These are phyloP conservation scores for Oxystoma pomonae DNA, from an alignment of 2,888 invertebrate genomes.

Conservation along the genomic window DNA sequence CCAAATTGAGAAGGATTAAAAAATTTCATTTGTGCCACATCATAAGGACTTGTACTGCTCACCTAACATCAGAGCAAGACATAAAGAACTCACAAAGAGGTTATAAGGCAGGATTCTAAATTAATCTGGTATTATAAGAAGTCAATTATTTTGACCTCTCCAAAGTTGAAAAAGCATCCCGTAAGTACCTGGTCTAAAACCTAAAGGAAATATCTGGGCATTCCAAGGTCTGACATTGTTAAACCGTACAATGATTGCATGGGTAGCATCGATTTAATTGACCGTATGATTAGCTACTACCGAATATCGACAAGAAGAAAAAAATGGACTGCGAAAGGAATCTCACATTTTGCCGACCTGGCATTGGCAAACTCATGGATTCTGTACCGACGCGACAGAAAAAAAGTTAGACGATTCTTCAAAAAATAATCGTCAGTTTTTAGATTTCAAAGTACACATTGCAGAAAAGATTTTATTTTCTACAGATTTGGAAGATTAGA, in stretches of 20 bases:
- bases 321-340: constrained; percentile 10
- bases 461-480: not conserved
- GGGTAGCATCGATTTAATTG: constrained; percentile 15
- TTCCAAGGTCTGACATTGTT: constrained; percentile 10
- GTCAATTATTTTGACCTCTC: not conserved
- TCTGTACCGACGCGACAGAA: constrained; percentile 7
- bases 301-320: constrained; percentile 7
- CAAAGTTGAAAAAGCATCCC: not conserved
- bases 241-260: constrained; percentile 11
- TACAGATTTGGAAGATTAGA: not conserved
- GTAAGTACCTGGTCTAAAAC: constrained; percentile 6
- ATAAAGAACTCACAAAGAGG: constrained; percentile 28
- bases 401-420: constrained; percentile 2
- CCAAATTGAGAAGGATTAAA: constrained; percentile 36
- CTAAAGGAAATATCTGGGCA: not conserved
- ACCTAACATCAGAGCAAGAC: constrained; percentile 27
- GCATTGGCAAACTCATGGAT: constrained; percentile 12
- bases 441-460: constrained; percentile 7
- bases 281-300: constrained; percentile 15
- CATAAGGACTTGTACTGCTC: constrained; percentile 29
- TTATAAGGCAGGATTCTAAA: constrained; percentile 20
- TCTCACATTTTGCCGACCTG: constrained; percentile 9
- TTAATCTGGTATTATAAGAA: constrained; percentile 7
- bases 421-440: constrained; percentile 4
- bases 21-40: constrained; percentile 34